A percentile compares a stretch with the other conserved stretches of the same genome.
Evolutionary conservation across 2,797 vertebrate species (phyloP).

Genomic region (Gouania willdenowi): DNA sequence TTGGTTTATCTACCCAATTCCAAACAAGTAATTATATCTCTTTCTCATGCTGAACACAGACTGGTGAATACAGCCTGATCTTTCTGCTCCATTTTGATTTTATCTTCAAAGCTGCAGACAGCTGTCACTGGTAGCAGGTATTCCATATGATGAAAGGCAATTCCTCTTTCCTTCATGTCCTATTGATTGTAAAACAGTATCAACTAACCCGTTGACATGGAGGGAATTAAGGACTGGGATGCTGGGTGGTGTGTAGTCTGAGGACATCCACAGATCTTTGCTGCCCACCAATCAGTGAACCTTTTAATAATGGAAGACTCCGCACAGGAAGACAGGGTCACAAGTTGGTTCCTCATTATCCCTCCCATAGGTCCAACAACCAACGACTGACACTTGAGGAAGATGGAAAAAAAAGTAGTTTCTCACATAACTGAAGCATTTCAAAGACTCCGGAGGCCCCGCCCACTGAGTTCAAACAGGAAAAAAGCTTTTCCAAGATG

Average conservation of each 20-base stretch:
- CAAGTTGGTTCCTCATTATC: slow-evolving; percentile 47
- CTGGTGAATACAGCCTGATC: slow-evolving; percentile 1
- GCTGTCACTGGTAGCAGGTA: slow-evolving; percentile 37
- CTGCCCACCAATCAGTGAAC: slow-evolving; percentile 50
- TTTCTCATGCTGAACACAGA: slow-evolving; percentile 3
- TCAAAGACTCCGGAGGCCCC: slow-evolving; percentile 50
- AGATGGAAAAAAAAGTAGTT: slow-evolving; percentile 34
- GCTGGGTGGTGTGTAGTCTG: slow-evolving; percentile 16
- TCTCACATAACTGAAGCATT: slow-evolving; percentile 50
- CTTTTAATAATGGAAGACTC: slow-evolving; percentile 51
- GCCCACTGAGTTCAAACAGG: too few relatives aligned
- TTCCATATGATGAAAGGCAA: slow-evolving; percentile 30
- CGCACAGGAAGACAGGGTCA: slow-evolving; percentile 48
- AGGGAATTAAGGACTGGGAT: slow-evolving; percentile 45
- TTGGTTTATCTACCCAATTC: slow-evolving; percentile 28
- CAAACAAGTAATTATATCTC: slow-evolving; percentile 16
- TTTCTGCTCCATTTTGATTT: slow-evolving; percentile 11
- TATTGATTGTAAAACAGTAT: slow-evolving; percentile 47
- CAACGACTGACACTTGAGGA: slow-evolving; percentile 45
- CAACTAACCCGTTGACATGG: slow-evolving; percentile 39
- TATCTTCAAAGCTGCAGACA: slow-evolving; percentile 20
- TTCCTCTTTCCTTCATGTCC: slow-evolving; percentile 32
- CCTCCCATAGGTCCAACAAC: slow-evolving; percentile 41
- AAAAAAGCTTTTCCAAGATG: too few relatives aligned
- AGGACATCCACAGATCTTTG: slow-evolving; percentile 33